phyloP scores from a whole-genome alignment of 2,888 invertebrate species.

The Ichneumoninae sp. region DNA sequence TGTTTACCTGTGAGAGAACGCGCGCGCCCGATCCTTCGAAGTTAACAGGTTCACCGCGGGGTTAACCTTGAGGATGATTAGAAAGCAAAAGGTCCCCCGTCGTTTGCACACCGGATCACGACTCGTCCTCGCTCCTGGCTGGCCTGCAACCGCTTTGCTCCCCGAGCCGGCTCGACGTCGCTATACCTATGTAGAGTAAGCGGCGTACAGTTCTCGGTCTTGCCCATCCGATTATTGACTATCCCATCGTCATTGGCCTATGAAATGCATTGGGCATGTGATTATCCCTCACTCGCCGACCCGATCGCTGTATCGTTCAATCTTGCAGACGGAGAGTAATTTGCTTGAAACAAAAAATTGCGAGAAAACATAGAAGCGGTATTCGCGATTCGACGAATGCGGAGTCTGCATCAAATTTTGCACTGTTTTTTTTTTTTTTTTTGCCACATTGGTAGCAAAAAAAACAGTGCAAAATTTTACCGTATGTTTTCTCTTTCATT shows the following conservation, averaged over 20 bases:
- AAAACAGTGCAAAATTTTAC: too few relatives aligned
- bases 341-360: not conserved
- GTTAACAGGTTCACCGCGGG: slow-evolving; percentile 78
- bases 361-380: not conserved
- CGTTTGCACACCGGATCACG: slow-evolving; percentile 80
- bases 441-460: not conserved
- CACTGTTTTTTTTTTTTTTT: not conserved
- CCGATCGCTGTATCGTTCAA: not conserved
- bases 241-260: slow-evolving; percentile 11
- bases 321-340: not conserved
- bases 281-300: not conserved
- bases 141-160: slow-evolving; percentile 23
- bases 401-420: not conserved
- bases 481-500: too few relatives aligned
- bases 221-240: slow-evolving; percentile 19
- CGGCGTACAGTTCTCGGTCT: not conserved
- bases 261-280: not conserved
- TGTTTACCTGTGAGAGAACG: slow-evolving; percentile 54
- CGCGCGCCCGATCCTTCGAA: slow-evolving; percentile 53
- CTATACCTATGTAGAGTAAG: slow-evolving; percentile 15
- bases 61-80: slow-evolving; percentile 83
- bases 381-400: not conserved
- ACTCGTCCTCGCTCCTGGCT: slow-evolving; percentile 79
- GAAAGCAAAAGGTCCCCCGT: slow-evolving; percentile 82
- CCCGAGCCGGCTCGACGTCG: slow-evolving; percentile 3